Percentiles rank a stretch among this genome's conserved stretches.
phyloP scores from a whole-genome alignment of 2,888 invertebrate genomes.

The Cyclophora punctaria region DNA sequence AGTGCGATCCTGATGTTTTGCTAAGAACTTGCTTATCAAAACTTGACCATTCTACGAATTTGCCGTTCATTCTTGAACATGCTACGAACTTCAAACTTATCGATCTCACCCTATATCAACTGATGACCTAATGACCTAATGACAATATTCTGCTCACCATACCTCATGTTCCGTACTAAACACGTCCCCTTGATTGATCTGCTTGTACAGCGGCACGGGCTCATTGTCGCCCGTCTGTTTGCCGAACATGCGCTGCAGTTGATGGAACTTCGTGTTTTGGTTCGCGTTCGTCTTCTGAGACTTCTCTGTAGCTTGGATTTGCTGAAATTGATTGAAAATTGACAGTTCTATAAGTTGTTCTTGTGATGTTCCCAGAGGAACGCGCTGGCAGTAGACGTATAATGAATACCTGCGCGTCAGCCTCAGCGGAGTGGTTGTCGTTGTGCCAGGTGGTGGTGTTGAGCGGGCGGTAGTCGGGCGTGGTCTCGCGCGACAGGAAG shows the following conservation, averaged over 20 bases:
- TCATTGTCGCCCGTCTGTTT: constrained; percentile 68
- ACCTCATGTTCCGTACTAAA: constrained; percentile 77
- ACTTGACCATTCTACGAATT: no score
- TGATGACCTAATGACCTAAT: no score
- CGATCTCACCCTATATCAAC: no score
- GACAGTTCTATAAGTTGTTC: no score
- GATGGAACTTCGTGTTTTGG: constrained; percentile 87
- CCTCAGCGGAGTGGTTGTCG: constrained; percentile 25
- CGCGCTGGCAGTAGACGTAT: no score
- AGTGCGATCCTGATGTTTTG: no score
- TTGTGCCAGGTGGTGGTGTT: constrained; percentile 71
- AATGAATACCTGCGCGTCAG: constrained; percentile 35
- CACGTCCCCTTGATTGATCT: constrained; percentile 76
- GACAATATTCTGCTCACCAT: constrained; percentile 2
- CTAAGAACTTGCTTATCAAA: no score
- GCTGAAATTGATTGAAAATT: no score
- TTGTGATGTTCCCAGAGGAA: no score
- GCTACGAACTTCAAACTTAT: no score
- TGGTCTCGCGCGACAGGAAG: constrained; percentile 88
- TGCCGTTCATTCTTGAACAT: no score
- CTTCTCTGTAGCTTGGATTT: constrained; percentile 75
- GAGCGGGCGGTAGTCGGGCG: constrained; percentile 88
- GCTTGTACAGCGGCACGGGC: constrained; percentile 73
- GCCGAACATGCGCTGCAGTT: constrained; percentile 84
- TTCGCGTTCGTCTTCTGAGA: constrained; percentile 84